Evolutionary conservation across 2,797 vertebrate species (phyloP).

Genomic region (Lagorchestes hirsutus): DNA sequence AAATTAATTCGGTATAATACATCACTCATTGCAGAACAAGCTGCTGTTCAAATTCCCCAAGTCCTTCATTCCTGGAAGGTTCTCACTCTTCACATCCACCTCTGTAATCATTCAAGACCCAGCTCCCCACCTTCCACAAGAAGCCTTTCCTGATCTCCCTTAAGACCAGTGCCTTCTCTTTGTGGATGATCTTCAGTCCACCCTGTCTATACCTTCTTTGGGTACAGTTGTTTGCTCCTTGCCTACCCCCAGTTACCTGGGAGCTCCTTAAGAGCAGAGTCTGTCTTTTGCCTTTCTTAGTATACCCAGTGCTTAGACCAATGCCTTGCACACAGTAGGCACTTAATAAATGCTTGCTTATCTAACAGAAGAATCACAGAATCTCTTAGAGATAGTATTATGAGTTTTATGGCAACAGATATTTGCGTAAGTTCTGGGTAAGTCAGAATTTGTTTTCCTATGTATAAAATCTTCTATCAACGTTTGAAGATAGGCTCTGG

Average conservation of each 20-base stretch:
- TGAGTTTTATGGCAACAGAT: slow-evolving; percentile 29
- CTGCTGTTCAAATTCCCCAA: no score
- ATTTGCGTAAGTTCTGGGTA: slow-evolving; percentile 38
- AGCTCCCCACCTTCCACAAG: background rate
- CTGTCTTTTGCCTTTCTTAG: background rate
- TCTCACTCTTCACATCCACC: background rate
- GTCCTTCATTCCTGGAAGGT: background rate
- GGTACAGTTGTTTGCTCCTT: background rate
- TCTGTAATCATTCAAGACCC: background rate
- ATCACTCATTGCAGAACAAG: background rate
- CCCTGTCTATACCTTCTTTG: background rate
- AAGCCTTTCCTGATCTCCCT: background rate
- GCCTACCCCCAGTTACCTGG: background rate
- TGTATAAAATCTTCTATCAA: background rate
- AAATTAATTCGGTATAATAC: background rate
- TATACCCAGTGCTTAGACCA: background rate
- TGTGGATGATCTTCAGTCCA: background rate
- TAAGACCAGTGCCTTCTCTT: background rate
- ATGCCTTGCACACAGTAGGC: background rate
- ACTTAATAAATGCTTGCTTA: background rate
- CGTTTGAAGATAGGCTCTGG: background rate
- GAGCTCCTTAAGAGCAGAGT: background rate
- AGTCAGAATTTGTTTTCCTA: slow-evolving; percentile 33
- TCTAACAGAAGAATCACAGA: background rate
- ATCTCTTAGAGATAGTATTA: slow-evolving; percentile 37